Evolutionary conservation across 2,888 invertebrate genomes (phyloP).

Genomic region (Micoletzkya japonica): DNA sequence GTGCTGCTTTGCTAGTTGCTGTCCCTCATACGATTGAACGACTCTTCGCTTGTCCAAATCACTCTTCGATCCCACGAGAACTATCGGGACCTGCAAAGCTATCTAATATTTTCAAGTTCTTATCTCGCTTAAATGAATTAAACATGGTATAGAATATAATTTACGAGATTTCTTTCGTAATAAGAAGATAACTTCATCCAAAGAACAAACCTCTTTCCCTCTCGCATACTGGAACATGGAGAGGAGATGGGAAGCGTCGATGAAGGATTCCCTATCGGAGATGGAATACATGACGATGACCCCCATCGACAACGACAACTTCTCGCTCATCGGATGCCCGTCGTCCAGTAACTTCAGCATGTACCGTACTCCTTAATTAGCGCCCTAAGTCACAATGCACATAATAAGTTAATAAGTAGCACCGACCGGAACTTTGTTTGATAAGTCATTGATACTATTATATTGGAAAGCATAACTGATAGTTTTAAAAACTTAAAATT

Average conservation of each 20-base stretch:
- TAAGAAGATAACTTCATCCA: too few relatives aligned
- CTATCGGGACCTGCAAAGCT: slow-evolving; percentile 13
- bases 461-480: too few relatives aligned
- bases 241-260: background rate
- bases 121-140: background rate
- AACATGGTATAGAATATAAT: background rate
- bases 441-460: too few relatives aligned
- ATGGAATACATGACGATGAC: slow-evolving; percentile 21
- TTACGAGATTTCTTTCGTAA: too few relatives aligned
- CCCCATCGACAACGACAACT: background rate
- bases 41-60: slow-evolving; percentile 23
- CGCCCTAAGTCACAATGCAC: background rate
- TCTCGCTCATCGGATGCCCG: background rate
- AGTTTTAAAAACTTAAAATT: too few relatives aligned
- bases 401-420: background rate
- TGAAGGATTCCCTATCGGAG: slow-evolving; percentile 19
- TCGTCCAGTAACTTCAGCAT: slow-evolving; percentile 12
- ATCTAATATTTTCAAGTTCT: background rate
- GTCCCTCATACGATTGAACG: slow-evolving; percentile 21
- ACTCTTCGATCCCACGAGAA: slow-evolving; percentile 21
- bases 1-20: slow-evolving; percentile 16
- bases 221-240: background rate
- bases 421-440: too few relatives aligned
- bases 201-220: slow-evolving; percentile 1
- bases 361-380: too few relatives aligned